Base-by-base conservation (phyloP, 64 coral and sea anemone genomes). In the Anthopleura sola region DNA sequence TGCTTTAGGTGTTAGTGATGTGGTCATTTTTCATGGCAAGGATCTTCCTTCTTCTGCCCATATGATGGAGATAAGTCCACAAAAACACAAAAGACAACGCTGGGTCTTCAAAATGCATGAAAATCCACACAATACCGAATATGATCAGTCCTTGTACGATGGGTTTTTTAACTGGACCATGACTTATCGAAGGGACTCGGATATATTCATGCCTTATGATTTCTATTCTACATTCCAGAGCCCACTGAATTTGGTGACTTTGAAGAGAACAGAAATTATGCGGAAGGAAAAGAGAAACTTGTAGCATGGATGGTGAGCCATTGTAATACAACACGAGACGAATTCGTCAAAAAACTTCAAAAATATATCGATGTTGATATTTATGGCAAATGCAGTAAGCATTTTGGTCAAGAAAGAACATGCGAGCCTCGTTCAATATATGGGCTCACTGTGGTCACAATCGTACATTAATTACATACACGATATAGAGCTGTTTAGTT, bases 151-250 rank as follows among this genome's bases (percentile, higher is more conserved):
- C 19, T 7, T 84, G 7, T 93, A 93, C 36, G 64, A 84, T 26
- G 86, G 81, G 2, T 85, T 93, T 49, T 92, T 92, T 21, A 92
- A 92, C 29, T 92, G 90, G 90, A 92, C 90, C 0, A 92, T 92
- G 90, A 88, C 90, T 29, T 92, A 92, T 49, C 80, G 86, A 12
- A 87, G 86, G 40, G 66, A 92, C 75, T 92, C 91, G 19, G 91
- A 92, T 57, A 78, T 92, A 84, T 34, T 80, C 68, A 50, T 88
- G 19, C 91, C 91, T 3, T 92, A 92, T 60, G 78, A 84, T 2
- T 55, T 18, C 10, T 92, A 88, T 44, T 88, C 11, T 29, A 10
- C 3, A 37, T 14, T 53, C 38, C 37, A 14, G 5, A 78, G 40
- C 36, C 68, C 68, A 2, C 21, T 19, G 36, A 84, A 46, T 28